These are phyloP conservation scores for Euthynnus affinis DNA, from an alignment of 2,797 vertebrate genomes.

Conservation along the genomic window DNA sequence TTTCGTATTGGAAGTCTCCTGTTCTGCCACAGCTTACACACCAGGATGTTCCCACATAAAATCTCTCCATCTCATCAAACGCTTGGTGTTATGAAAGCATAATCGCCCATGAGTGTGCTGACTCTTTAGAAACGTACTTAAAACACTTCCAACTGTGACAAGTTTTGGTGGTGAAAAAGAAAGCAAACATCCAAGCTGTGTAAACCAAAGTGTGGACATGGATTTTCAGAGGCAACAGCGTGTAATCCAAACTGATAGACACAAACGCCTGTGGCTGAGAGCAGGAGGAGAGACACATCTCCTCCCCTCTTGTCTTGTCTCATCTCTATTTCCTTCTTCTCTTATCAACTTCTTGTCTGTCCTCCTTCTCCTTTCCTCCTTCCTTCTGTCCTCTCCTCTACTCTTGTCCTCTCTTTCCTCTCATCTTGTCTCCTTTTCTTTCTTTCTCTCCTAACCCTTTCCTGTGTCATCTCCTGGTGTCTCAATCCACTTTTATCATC, in stretches of 20 bases:
- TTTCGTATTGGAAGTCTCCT: slow-evolving; percentile 29
- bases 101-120: slow-evolving; percentile 32
- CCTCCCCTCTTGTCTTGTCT: slow-evolving; percentile 48
- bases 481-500: slow-evolving; percentile 20
- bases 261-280: slow-evolving; percentile 48
- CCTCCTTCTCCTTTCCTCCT: background rate
- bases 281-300: slow-evolving; percentile 47
- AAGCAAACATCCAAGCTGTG: slow-evolving; percentile 61
- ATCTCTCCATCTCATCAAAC: slow-evolving; percentile 48
- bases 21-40: slow-evolving; percentile 37
- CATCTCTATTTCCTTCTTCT: slow-evolving; percentile 19
- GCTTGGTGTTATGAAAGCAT: background rate
- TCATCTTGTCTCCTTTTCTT: slow-evolving; percentile 8
- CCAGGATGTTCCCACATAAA: slow-evolving; percentile 34
- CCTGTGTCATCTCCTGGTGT: slow-evolving; percentile 9
- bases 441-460: background rate
- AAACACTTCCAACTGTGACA: slow-evolving; percentile 54
- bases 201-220: slow-evolving; percentile 56
- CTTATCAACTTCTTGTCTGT: background rate
- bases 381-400: background rate
- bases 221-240: slow-evolving; percentile 58
- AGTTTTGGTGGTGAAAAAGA: slow-evolving; percentile 45
- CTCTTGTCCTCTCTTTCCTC: slow-evolving; percentile 1
- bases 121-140: slow-evolving; percentile 42
- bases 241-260: slow-evolving; percentile 68